Base-by-base conservation (phyloP, 2,113 vertebrate species). In the Merops nubicus region DNA sequence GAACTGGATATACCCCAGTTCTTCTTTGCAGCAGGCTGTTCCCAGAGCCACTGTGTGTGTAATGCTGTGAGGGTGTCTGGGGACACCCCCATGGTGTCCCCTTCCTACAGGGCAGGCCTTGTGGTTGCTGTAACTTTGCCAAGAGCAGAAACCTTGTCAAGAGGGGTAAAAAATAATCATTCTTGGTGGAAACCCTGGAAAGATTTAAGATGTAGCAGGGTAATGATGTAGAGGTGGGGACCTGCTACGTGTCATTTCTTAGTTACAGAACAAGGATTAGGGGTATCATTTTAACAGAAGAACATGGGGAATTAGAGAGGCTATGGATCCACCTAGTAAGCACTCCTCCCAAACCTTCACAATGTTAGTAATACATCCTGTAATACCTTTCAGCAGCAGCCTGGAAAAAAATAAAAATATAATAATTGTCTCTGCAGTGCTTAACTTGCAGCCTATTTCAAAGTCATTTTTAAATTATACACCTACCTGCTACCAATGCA, bases 401-500 rank as follows among this genome's bases (percentile, higher is more conserved):
- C 69, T 62, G 47, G 67, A 40, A 12, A 67, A 67, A 18, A 59
- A n/a, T n/a, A n/a, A n/a, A 60, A 64, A 42, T 31, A 76, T 15
- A 89, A 28, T 70, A 17, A 78, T 78, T 74, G 62, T 87, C 68
- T 95, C 74, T 85, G 48, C 64, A 51, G 45, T 45, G 54, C 80
- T 79, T 87, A 54, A 83, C 18, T 54, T 83, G 45, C 53, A 89
- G 76, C 82, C 74, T 86, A 96, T 95, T 92, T 86, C 90, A 89
- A 83, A 94, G 48, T 89, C 0, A 82, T 95, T 91, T 93, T 74
- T 62, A 93, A 91, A 95, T 92, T 84, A 86, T 60, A 95, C 83
- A 94, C 81, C 93, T 96, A 89, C 83, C 64, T 91, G 53, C 86
- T 96, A 91, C 79, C 78, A 90, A 15, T 87, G 91, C 53, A 88